Percentiles rank a stretch among this genome's conserved stretches.
Evolutionary conservation across 2,113 vertebrate species (phyloP).

Genomic region (Myotis lucifugus): DNA sequence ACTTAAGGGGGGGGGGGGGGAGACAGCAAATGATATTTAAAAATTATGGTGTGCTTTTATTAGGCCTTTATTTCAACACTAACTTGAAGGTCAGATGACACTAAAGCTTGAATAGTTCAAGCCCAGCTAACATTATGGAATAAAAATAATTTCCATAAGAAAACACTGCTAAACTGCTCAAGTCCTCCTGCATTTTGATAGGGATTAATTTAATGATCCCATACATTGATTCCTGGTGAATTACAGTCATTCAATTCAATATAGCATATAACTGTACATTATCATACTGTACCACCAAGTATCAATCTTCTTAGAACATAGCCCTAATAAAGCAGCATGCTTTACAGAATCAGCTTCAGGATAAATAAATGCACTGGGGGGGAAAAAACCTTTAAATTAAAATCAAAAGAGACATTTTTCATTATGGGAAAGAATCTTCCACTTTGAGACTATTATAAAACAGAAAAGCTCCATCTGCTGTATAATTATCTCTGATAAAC

Average conservation of each 20-base stretch:
- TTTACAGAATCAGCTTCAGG: constrained; percentile 73
- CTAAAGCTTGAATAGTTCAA: background rate
- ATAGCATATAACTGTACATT: constrained; percentile 18
- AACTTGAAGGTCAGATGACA: constrained; percentile 9
- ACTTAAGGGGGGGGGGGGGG: background rate
- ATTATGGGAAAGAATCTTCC: constrained; percentile 78
- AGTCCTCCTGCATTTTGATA: constrained; percentile 49
- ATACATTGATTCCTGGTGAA: constrained; percentile 60
- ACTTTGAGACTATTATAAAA: constrained; percentile 80
- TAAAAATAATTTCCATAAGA: constrained; percentile 54
- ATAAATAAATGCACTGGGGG: constrained; percentile 71
- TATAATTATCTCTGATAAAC: constrained; percentile 86
- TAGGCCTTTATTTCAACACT: constrained; percentile 11
- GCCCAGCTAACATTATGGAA: background rate
- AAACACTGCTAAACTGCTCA: background rate
- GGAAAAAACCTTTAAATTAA: constrained; percentile 76
- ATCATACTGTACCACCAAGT: constrained; percentile 42
- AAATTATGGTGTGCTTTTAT: constrained; percentile 20
- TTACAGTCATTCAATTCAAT: constrained; percentile 56
- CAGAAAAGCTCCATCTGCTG: constrained; percentile 83
- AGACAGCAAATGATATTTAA: background rate
- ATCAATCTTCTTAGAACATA: constrained; percentile 68
- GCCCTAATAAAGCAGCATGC: constrained; percentile 64
- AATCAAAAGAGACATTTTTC: constrained; percentile 82
- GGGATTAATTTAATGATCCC: constrained; percentile 69